Base-by-base conservation (phyloP, 2,797 vertebrate genomes). In the Muscicapa comitata region DNA sequence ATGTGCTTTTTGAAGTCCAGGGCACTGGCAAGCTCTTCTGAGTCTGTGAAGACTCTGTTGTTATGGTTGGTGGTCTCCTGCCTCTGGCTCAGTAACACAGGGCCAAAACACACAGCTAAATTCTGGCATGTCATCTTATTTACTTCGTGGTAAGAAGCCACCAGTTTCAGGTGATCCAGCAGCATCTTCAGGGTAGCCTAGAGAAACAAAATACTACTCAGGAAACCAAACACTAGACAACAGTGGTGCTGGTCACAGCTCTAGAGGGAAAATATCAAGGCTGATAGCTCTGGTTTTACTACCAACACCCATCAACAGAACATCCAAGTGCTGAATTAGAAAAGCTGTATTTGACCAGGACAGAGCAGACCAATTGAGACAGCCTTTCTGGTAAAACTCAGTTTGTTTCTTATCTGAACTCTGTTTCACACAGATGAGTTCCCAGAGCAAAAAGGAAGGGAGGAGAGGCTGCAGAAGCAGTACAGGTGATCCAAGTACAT, bases 71-170 rank as follows among this genome's bases (percentile, higher is more conserved):
- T 98, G 51, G 99, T 98, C 77, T 99, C 99, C 97, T 99, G 99
- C 23, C 98, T 98, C 97, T 99, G 99, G 97, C 99, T 99, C 85
- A 99, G 98, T 75, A 99, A 97, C 80, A 99, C 99, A 0, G 99
- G 99, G 66, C 99, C 99, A 85, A 99, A 99, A 94, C 99, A 99
- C 37, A 99, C 99, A 0, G 99, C 99, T 97, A 99, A 97, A 97
- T 99, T 99, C 98, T 99, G 99, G 93, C 99, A 99, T 0, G 99
- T 99, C 99, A 99, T 99, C 97, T 99, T 99, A 95, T 99, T 99
- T 62, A 98, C 98, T 92, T 99, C 98, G 2, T 99, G 99, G 95
- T 99, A 98, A 51, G 99, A 99, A 66, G 99, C 99, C 90, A 99
- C 99, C 59, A 99, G 96, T 95, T 99, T 99, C 96, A 99, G 98